Evolutionary conservation across 2,113 vertebrate species (phyloP), one percentile per base, ranked within the genome.

Genomic region (Elaphurus davidianus): DNA sequence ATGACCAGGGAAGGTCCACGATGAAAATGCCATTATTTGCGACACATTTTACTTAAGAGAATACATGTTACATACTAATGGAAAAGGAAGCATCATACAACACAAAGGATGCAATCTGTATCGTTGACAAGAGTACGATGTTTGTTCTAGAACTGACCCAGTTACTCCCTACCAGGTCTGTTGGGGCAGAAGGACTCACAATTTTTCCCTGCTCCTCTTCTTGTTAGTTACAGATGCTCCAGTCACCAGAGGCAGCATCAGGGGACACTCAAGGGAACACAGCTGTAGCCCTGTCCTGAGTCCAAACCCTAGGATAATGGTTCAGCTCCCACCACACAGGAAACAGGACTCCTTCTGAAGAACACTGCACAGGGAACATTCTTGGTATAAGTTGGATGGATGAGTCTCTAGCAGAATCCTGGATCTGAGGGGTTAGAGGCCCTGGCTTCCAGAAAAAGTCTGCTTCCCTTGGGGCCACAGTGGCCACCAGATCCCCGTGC

Each of bases 361-460:
- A 54, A 74, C 11, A 14, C 2, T 5, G 12, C 6, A 1, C 11
- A 1, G 9, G 36, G 43, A 71, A 54, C 17, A 0, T 2, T 16
- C 40, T 59, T 36, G 30, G 59, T 47, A 9, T 30, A 79, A 7
- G 59, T 9, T 47, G 59, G 52, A 16, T 11, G 57, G 62, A 47
- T 19, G 23, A 62, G 27, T 12, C 62, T 43, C 71, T 45, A 47
- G 54, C 21, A 93, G 36, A 33, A 43, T n/a, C 55, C 78, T 40
- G 5, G 28, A 15, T 28, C 52, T 67, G 57, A 14, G 40, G 57
- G 33, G 50, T 30, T 40, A 57, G 84, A 43, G 43, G 40, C 47
- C 36, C 59, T 28, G 9, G 50, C 17, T 60, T 54, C 59, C 87
- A 71, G 23, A 13, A 50, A 79, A 92, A 30, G 17, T 25, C 19